These are phyloP conservation scores for Clivina fossor DNA, from an alignment of 2,888 invertebrate genomes.

Conservation along the genomic window DNA sequence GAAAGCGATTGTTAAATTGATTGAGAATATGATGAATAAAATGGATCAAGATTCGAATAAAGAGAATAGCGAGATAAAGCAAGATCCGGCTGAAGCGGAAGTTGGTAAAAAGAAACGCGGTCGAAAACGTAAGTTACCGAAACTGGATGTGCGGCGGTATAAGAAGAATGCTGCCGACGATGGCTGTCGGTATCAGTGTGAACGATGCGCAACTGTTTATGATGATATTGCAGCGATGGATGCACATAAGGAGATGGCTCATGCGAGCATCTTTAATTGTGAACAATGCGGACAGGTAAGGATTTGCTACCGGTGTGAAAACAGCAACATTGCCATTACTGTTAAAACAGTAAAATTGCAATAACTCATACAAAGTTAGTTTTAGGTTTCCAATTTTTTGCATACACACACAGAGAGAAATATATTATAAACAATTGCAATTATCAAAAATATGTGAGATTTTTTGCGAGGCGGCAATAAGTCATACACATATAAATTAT, in stretches of 20 bases:
- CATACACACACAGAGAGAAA: too few relatives aligned
- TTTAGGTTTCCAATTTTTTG: too few relatives aligned
- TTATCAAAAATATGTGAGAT: too few relatives aligned
- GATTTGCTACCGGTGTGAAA: too few relatives aligned
- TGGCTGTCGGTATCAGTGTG: conserved; percentile 52
- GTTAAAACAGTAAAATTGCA: too few relatives aligned
- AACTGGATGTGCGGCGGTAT: conserved; percentile 37
- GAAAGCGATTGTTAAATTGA: conserved; percentile 48
- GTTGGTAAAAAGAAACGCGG: conserved; percentile 47
- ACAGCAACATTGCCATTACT: too few relatives aligned
- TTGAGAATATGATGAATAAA: conserved; percentile 50
- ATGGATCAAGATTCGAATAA: conserved; percentile 43
- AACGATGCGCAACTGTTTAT: conserved; percentile 49
- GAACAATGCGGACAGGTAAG: conserved; percentile 53
- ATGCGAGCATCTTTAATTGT: conserved; percentile 51
- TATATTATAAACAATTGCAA: too few relatives aligned
- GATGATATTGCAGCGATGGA: conserved; percentile 48
- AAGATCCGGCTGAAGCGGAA: conserved; percentile 33
- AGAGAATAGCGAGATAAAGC: conserved; percentile 33
- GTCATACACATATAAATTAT: too few relatives aligned
- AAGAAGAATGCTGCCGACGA: conserved; percentile 40
- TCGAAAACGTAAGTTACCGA: conserved; percentile 49
- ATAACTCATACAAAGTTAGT: too few relatives aligned
- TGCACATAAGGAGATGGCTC: conserved; percentile 49
- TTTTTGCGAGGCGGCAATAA: too few relatives aligned